Conservation (phyloP, 2,113 vertebrate species). For the Pluvianellus socialis region DNA sequence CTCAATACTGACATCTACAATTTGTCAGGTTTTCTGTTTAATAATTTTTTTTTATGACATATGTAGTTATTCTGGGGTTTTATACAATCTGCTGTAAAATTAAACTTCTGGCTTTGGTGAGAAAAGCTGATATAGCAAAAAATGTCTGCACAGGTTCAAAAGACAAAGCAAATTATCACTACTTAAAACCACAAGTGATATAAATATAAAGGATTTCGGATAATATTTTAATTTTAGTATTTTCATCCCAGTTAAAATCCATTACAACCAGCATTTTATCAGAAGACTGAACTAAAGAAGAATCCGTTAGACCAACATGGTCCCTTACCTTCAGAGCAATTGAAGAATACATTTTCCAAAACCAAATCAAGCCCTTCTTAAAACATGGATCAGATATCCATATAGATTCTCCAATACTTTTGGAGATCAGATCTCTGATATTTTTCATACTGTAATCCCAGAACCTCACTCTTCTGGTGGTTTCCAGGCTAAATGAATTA, state of each 20-base stretch:
- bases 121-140: not conserved
- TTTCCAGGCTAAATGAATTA: not conserved
- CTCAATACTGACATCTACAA: not conserved
- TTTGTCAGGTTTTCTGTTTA: not conserved
- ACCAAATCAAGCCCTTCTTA: not conserved
- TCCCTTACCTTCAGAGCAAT: not conserved
- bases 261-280: not conserved
- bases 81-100: not conserved
- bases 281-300: not conserved
- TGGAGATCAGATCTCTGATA: not conserved
- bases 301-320: not conserved
- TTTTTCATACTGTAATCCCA: not conserved
- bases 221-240: not conserved
- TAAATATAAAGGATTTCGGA: not conserved
- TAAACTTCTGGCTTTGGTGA: not conserved
- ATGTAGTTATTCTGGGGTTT: not conserved
- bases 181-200: not conserved
- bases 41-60: not conserved
- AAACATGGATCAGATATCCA: not conserved
- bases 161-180: not conserved
- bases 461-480: not conserved
- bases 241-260: not conserved
- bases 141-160: not conserved
- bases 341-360: not conserved
- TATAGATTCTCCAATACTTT: not conserved